Evolutionary conservation across 2,797 vertebrate species (phyloP).

Genomic region (Psittacula derbiana): DNA sequence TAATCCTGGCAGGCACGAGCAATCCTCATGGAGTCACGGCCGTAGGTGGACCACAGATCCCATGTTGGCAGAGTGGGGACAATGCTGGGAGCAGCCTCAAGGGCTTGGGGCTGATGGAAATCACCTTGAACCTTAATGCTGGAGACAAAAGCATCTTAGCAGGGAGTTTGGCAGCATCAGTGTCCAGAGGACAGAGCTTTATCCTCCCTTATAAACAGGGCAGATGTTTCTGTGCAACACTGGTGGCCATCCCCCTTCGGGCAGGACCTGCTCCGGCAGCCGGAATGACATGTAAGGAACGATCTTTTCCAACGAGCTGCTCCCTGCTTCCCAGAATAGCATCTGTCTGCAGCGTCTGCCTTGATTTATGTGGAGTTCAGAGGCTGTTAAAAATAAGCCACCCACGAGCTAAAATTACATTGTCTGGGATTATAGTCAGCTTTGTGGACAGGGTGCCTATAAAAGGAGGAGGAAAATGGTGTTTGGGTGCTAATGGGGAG

Average conservation of each 20-base stretch:
- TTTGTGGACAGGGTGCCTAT: neutral
- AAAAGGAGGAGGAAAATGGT: neutral
- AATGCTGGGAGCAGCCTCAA: fast-evolving
- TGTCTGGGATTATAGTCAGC: neutral
- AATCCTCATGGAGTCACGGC: fast-evolving
- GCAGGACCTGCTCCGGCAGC: neutral
- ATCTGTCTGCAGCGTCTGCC: neutral
- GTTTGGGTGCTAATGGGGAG: neutral
- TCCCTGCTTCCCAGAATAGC: neutral
- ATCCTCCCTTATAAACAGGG: neutral
- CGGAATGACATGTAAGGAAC: fast-evolving
- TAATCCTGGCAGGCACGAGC: neutral
- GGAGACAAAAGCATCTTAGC: neutral
- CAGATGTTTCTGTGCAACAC: neutral
- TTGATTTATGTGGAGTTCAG: neutral
- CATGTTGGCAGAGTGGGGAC: neutral
- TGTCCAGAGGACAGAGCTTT: fast-evolving
- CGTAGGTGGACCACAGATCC: neutral
- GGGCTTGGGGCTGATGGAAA: neutral
- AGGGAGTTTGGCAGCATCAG: fast-evolving
- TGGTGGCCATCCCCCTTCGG: neutral
- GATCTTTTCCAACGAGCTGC: neutral
- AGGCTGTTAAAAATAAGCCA: neutral
- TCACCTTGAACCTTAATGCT: neutral
- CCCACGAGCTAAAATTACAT: neutral